Evolutionary conservation across 2,888 invertebrate species (phyloP), one percentile per base, ranked within the genome.

Genomic region (Chamaedrilus cognettii): DNA sequence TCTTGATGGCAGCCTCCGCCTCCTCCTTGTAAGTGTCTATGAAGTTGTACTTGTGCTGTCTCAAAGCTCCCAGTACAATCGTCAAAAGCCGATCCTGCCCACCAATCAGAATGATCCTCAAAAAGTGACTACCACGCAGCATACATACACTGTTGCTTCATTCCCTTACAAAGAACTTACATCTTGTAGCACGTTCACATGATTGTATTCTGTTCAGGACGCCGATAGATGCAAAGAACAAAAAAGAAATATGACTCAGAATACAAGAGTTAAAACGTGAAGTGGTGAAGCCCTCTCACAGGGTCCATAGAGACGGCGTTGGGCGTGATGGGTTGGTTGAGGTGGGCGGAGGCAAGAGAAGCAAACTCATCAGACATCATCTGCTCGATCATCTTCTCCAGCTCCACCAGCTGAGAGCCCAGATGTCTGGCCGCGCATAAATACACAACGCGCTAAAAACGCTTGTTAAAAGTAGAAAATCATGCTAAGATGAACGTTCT

Each of bases 311-410:
- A 86, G 63, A 87, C 85, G 26, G 84, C 60, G 15, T 51, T 86
- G 78, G 86, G 88, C 68, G 62, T 19, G 49, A 89, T 86, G 11
- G 94, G 93, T 77, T 96, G 87, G 85, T 94, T 95, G 30, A 99
- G 87, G 84, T 98, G 97, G 23, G 91, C 89, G 2, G 95, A 92
- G 62, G 95, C 90, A 83, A 94, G 93, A 75, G 92, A 89, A 78
- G 93, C 91, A 83, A 98, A 96, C 84, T 99, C 99, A 64, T 93
- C 93, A 70, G 91, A 91, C 75, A 99, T 87, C 95, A 99, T 96
- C 86, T 94, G 95, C 80, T 96, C 96, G 75, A 99, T 97, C 28
- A 97, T 87, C 79, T 92, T 90, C 78, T 94, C 92, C 90, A 98
- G 93, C 87, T 99, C 99, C 70, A 90, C 91, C 62, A 99, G 87